Conservation (phyloP, 2,888 invertebrate genomes). For the Globia sparganii region DNA sequence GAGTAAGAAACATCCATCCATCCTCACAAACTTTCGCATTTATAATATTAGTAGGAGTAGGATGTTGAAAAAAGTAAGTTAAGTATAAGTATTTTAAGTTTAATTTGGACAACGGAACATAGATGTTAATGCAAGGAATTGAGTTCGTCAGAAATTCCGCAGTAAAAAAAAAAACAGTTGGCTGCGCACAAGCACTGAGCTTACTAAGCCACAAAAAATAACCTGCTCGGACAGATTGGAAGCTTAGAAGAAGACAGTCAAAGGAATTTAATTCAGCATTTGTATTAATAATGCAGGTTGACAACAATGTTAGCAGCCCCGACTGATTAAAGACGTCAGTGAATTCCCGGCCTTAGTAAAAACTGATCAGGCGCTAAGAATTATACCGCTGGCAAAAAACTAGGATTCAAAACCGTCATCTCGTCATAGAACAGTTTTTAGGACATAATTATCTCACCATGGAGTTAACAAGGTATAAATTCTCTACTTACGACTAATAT, state of each 20-base stretch:
- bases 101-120: not conserved
- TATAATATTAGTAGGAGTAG: no score
- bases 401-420: constrained; percentile 22
- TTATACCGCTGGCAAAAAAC: constrained; percentile 22
- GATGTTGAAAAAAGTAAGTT: no score
- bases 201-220: constrained; percentile 31
- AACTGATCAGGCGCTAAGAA: constrained; percentile 26
- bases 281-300: constrained; percentile 35
- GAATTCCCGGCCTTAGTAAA: constrained; percentile 29
- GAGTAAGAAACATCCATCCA: no score
- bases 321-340: constrained; percentile 8
- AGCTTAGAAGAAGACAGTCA: constrained; percentile 1
- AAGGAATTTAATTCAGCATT: constrained; percentile 37
- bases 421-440: constrained; percentile 17
- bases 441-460: constrained; percentile 54
- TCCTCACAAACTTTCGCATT: no score
- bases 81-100: not conserved
- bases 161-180: constrained; percentile 18
- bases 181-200: constrained; percentile 14
- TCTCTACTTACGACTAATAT: constrained; percentile 49
- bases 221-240: constrained; percentile 17
- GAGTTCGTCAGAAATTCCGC: constrained; percentile 2
- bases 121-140: constrained; percentile 8
- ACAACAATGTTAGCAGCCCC: constrained; percentile 11
- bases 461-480: constrained; percentile 46